Evolutionary conservation across 2,797 vertebrate genomes (phyloP), one percentile per base, ranked within the genome.

Genomic region (Morus bassanus): DNA sequence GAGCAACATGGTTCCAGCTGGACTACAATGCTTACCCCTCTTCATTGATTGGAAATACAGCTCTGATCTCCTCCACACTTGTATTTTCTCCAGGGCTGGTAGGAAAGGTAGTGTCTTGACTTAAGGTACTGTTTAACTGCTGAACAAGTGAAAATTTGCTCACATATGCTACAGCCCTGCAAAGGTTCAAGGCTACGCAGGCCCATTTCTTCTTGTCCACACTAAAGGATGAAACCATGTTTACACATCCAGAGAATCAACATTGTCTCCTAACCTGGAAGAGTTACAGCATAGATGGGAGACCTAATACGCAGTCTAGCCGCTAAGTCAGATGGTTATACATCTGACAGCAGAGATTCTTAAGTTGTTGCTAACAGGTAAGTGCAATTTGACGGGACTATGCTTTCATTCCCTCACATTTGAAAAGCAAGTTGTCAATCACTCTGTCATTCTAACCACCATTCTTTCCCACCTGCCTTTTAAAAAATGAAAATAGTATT

Each of bases 361-460:
- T 61, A 74, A 89, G 35, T 68, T 91, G 69, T 57, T 68, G 60
- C n/a, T 83, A 94, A 89, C 30, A 83, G 67, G n/a, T 60, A 95
- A 94, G 70, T 72, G 68, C 86, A 88, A 75, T 75, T 74, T 50
- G n/a, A 92, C 25, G 46, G 45, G 64, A 74, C 48, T 81, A 31
- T 69, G 61, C 61, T 95, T 95, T 94, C 50, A 92, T 75, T 92
- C 37, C 48, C 54, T 77, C 37, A 43, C 25, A 92, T 89, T 91
- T 85, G 88, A 89, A 91, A 91, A 93, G 75, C 35, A 46, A 95
- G 64, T 24, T 88, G 93, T 91, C 93, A 95, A 82, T 89, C 91
- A 92, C 60, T 27, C 30, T 91, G 82, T 88, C 89, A 89, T 65
- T 89, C 82, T 76, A 91, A 92, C 41, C 28, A 78, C 61, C 15